A percentile compares a stretch with the other conserved stretches of the same genome.
phyloP scores from a whole-genome alignment of 2,797 vertebrate genomes.

The Chelidonichthys spinosus region DNA sequence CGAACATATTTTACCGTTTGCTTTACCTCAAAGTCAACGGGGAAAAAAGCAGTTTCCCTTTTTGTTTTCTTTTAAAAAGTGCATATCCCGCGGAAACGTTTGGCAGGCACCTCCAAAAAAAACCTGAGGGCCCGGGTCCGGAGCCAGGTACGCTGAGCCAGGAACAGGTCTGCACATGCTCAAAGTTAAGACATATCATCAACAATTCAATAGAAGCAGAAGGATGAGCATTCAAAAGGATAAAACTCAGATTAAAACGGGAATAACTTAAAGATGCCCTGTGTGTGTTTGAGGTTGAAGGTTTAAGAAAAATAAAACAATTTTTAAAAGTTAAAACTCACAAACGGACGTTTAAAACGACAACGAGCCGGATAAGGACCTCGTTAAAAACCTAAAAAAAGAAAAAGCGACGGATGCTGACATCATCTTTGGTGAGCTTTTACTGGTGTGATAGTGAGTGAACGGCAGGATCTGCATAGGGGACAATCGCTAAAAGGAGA shows the following conservation, averaged over 20 bases:
- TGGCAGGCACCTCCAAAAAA: constrained; percentile 6
- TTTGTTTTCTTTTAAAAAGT: constrained; percentile 16
- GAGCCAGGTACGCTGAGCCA: constrained; percentile 18
- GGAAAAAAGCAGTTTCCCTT: constrained; percentile 1
- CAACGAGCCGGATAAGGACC: background rate
- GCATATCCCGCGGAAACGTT: constrained; percentile 14
- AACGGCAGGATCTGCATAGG: constrained; percentile 7
- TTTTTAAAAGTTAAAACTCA: constrained; percentile 5
- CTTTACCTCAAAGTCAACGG: background rate
- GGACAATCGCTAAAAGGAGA: constrained; percentile 1
- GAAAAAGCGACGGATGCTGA: constrained; percentile 20
- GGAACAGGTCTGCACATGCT: constrained; percentile 16
- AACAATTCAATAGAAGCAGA: constrained; percentile 13
- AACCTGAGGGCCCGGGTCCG: constrained; percentile 13
- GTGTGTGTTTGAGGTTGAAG: constrained; percentile 18
- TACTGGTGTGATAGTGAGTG: background rate
- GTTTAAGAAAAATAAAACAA: constrained; percentile 19
- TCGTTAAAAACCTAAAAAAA: background rate
- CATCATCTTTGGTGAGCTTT: constrained; percentile 63
- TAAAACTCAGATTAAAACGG: background rate
- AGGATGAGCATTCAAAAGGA: constrained; percentile 17
- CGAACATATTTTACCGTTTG: background rate
- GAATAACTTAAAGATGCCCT: constrained; percentile 19
- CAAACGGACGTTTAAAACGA: constrained; percentile 3
- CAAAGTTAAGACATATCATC: constrained; percentile 4